These are phyloP conservation scores for Helicoverpa armigera DNA, from an alignment of 1,140 invertebrate species.

Conservation along the genomic window DNA sequence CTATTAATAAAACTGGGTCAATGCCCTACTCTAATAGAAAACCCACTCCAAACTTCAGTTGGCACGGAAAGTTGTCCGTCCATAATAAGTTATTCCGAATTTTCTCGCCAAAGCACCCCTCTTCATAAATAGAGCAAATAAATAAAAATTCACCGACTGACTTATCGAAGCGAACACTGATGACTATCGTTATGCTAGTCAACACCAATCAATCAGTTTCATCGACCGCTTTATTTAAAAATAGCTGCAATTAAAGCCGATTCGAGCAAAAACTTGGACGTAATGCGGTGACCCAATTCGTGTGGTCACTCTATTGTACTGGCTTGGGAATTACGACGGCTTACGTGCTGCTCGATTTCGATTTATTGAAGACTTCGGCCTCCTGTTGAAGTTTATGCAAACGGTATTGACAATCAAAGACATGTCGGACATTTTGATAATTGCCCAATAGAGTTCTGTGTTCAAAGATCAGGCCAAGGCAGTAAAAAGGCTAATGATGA, in stretches of 20 bases:
- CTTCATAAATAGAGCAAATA: slow-evolving; percentile 17
- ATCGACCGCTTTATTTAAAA: slow-evolving; percentile 33
- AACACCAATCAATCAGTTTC: slow-evolving; percentile 21
- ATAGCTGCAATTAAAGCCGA: slow-evolving; percentile 32
- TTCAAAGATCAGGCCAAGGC: not conserved
- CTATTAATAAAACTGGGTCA: slow-evolving; percentile 26
- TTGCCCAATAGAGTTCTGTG: not conserved
- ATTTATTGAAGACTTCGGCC: slow-evolving; percentile 6
- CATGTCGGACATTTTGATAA: not conserved
- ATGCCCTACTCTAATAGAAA: slow-evolving; percentile 23
- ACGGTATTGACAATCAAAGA: no score
- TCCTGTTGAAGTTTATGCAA: not conserved
- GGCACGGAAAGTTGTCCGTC: slow-evolving; percentile 24
- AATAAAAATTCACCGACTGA: not conserved
- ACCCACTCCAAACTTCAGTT: slow-evolving; percentile 11
- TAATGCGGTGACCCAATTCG: slow-evolving; percentile 24
- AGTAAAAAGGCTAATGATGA: no score
- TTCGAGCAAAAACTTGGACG: slow-evolving; percentile 5
- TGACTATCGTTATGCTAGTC: slow-evolving; percentile 7
- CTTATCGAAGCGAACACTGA: not conserved
- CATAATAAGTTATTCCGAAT: slow-evolving; percentile 27
- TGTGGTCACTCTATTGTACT: not conserved
- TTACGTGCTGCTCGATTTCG: not conserved
- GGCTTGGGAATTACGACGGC: not conserved
- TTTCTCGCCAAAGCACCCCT: not conserved